These are phyloP conservation scores for Chromis chromis DNA, from an alignment of 2,797 vertebrate species.

Conservation along the genomic window DNA sequence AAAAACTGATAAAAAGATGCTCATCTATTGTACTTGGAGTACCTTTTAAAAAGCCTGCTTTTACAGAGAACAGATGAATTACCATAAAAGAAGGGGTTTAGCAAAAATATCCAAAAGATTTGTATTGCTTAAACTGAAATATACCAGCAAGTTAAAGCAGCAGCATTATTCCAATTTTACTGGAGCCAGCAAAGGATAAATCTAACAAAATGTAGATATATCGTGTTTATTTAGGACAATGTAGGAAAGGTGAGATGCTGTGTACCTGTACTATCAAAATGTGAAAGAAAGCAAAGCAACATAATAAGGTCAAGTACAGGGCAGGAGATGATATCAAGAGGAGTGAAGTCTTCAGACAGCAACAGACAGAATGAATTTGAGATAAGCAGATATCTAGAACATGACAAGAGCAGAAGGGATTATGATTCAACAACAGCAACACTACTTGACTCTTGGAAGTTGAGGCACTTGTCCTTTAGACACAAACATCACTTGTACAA, in stretches of 20 bases:
- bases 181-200: not conserved
- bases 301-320: not conserved
- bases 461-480: too few relatives aligned
- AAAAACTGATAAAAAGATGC: constrained; percentile 1
- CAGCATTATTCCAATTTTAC: not conserved
- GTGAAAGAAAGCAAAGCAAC: constrained; percentile 1
- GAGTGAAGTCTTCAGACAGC: not conserved
- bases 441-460: not conserved
- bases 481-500: too few relatives aligned
- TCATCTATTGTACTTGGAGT: not conserved
- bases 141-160: not conserved
- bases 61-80: not conserved
- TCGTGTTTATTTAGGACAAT: not conserved
- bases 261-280: not conserved
- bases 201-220: not conserved
- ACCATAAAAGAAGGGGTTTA: not conserved
- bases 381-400: not conserved
- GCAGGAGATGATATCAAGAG: not conserved
- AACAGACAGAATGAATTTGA: not conserved
- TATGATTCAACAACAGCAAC: constrained; percentile 13
- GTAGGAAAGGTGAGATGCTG: not conserved
- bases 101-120: not conserved
- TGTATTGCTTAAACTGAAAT: not conserved
- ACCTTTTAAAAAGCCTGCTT: constrained; percentile 2
- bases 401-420: constrained; percentile 14